phyloP scores from a whole-genome alignment of 53 echinoderm and acorn worm genomes.

The Crossaster papposus region DNA sequence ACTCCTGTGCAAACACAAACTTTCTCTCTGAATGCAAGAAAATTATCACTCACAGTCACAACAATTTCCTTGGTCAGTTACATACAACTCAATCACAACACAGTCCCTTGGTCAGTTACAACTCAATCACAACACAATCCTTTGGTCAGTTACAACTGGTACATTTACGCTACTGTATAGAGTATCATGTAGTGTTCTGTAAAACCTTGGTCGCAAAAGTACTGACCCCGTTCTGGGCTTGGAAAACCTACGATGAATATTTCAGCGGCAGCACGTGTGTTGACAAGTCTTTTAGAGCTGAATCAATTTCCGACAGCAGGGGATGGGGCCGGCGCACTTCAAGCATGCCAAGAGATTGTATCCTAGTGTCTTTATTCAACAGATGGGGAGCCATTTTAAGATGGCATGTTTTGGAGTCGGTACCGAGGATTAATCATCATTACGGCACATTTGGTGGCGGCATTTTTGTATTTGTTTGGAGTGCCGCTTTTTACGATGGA shows the following conservation, averaged over 20 bases:
- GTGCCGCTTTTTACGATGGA: neutral
- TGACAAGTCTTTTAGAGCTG: neutral
- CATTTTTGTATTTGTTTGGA: neutral
- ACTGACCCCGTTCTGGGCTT: constrained; percentile 9
- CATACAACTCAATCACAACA: no score
- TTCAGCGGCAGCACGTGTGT: neutral
- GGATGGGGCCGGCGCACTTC: neutral
- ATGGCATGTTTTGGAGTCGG: neutral
- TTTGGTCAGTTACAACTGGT: neutral
- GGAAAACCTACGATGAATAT: neutral
- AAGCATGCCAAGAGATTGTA: neutral
- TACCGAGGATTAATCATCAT: constrained; percentile 2
- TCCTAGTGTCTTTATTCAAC: neutral
- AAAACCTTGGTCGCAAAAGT: neutral
- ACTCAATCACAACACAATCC: neutral
- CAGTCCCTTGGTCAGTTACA: no score
- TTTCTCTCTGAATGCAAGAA: neutral
- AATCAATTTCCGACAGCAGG: neutral
- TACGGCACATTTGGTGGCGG: neutral
- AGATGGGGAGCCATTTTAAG: constrained; percentile 9
- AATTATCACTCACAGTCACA: neutral
- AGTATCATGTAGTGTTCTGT: neutral
- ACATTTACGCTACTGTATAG: constrained; percentile 1
- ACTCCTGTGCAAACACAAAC: neutral
- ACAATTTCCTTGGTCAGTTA: neutral